Evolutionary conservation across 2,113 vertebrate species (phyloP).

Genomic region (Triplophysa dalaica): DNA sequence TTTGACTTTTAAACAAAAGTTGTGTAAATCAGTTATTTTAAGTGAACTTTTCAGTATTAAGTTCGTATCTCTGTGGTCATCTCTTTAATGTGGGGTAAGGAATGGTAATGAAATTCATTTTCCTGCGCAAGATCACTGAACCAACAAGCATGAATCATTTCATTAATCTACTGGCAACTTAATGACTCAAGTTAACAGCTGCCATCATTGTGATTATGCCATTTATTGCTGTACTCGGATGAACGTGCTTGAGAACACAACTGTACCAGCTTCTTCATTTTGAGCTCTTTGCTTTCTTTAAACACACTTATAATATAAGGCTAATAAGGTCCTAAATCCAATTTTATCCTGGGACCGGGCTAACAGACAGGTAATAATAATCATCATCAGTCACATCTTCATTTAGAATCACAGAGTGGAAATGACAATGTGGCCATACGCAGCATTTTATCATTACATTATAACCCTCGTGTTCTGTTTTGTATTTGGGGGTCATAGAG

Average conservation of each 20-base stretch:
- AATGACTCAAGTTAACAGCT: conserved; percentile 42
- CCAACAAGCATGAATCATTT: conserved; percentile 28
- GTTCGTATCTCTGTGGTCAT: background rate
- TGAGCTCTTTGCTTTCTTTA: conserved; percentile 7
- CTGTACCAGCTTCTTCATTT: conserved; percentile 6
- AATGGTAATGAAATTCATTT: conserved; percentile 35
- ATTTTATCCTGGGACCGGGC: conserved; percentile 21
- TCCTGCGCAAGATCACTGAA: conserved; percentile 16
- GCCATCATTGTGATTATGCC: conserved; percentile 29
- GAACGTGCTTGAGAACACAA: background rate
- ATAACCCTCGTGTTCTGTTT: too few relatives aligned
- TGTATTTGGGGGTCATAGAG: too few relatives aligned
- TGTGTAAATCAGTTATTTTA: background rate
- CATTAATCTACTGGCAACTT: conserved; percentile 37
- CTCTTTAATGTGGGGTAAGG: conserved; percentile 18
- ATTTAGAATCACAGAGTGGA: background rate
- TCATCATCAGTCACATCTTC: background rate
- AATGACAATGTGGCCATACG: background rate
- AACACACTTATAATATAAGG: conserved; percentile 28
- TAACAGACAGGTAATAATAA: conserved; percentile 27
- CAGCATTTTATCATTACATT: too few relatives aligned
- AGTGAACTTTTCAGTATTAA: background rate
- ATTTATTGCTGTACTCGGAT: conserved; percentile 8
- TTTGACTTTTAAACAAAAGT: background rate
- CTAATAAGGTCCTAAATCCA: conserved; percentile 45